Conservation (phyloP, 2,113 vertebrate species). For the Cochlearius cochlearius region DNA sequence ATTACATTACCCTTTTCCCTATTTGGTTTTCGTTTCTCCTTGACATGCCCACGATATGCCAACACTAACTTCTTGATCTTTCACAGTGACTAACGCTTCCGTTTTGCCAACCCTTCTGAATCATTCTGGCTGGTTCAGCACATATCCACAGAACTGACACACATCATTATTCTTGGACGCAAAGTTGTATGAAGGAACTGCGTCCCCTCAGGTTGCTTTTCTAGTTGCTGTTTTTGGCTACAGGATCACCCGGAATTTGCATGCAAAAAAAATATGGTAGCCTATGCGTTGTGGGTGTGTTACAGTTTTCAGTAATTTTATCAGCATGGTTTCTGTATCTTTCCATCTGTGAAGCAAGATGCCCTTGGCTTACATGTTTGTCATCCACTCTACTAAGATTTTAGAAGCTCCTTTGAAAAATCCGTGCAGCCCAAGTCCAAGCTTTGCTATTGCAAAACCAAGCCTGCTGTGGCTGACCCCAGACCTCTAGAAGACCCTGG, state of each 20-base stretch:
- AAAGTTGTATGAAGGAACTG: not conserved
- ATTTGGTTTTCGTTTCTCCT: not conserved
- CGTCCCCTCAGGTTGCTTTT: not conserved
- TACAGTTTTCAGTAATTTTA: not conserved
- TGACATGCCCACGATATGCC: not conserved
- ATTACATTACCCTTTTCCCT: not conserved
- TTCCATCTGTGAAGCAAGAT: not conserved
- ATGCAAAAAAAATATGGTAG: not conserved
- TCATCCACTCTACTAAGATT: not conserved
- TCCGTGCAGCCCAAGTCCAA: rapidly evolving
- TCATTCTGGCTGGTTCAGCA: not conserved
- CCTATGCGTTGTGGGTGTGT: not conserved
- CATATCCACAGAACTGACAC: not conserved
- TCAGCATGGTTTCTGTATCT: not conserved
- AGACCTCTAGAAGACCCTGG: not conserved
- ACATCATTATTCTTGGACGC: not conserved
- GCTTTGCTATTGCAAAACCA: not conserved
- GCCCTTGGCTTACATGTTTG: not conserved
- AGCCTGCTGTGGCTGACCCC: not conserved
- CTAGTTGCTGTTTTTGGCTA: not conserved
- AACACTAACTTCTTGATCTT: not conserved
- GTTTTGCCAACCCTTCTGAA: not conserved
- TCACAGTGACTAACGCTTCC: not conserved
- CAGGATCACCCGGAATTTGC: not conserved
- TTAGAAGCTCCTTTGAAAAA: not conserved